Conservation (phyloP, 2,113 vertebrate species). For the Paramisgurnus dabryanus region DNA sequence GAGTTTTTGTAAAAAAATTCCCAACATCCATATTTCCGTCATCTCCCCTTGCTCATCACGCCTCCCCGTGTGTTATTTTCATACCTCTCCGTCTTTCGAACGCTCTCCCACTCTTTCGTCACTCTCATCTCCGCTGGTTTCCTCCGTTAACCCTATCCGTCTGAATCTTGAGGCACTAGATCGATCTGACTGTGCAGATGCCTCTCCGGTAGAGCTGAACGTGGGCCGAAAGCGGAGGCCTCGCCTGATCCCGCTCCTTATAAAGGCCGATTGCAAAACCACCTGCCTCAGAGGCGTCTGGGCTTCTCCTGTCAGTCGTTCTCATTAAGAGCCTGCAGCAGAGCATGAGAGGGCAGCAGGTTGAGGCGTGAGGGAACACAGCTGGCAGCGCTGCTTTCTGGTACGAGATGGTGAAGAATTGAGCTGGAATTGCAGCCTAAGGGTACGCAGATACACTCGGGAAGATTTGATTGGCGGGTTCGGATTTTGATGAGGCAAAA, state of each 20-base stretch:
- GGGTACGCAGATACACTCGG: neutral
- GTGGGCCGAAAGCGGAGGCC: constrained; percentile 39
- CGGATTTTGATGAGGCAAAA: constrained; percentile 3
- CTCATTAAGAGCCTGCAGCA: constrained; percentile 44
- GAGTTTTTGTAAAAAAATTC: neutral
- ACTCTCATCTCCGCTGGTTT: constrained; percentile 11
- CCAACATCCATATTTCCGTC: neutral
- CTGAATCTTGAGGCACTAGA: constrained; percentile 49
- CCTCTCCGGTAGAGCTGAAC: constrained; percentile 27
- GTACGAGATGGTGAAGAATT: constrained; percentile 21
- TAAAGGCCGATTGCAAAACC: constrained; percentile 36
- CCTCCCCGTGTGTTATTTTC: constrained; percentile 41
- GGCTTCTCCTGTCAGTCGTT: constrained; percentile 48
- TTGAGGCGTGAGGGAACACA: constrained; percentile 33
- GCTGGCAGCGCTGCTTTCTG: constrained; percentile 17
- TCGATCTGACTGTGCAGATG: constrained; percentile 44
- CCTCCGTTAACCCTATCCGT: constrained; percentile 43
- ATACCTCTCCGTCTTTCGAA: constrained; percentile 31
- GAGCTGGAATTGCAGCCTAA: constrained; percentile 2
- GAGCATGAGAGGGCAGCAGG: constrained; percentile 15
- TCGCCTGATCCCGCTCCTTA: constrained; percentile 31
- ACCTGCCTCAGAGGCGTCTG: constrained; percentile 32
- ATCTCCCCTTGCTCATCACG: constrained; percentile 4
- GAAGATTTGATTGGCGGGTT: constrained; percentile 9
- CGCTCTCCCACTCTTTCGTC: constrained; percentile 26